Evolutionary conservation across 2,797 vertebrate species (phyloP).

Genomic region (Enteromius paludinosus): DNA sequence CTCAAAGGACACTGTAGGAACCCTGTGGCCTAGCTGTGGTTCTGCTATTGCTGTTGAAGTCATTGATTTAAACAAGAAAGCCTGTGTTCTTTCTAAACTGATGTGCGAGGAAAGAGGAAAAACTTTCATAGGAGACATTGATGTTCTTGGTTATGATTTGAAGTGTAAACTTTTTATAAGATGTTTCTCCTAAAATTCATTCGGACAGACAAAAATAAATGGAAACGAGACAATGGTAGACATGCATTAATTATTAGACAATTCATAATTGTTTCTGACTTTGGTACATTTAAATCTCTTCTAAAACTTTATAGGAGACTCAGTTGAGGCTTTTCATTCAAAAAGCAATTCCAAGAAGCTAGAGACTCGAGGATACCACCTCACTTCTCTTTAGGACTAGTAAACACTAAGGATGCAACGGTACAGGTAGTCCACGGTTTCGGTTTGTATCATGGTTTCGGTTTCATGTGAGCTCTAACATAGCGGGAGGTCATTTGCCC

Average conservation of each 20-base stretch:
- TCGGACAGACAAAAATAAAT: background rate
- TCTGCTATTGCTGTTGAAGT: background rate
- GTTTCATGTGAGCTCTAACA: too few relatives aligned
- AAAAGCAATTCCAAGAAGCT: background rate
- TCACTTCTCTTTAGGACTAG: too few relatives aligned
- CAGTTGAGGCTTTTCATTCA: background rate
- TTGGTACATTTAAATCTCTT: background rate
- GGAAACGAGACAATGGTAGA: background rate
- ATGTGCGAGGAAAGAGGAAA: background rate
- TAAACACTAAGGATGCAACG: too few relatives aligned
- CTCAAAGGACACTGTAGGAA: slow-evolving; percentile 11
- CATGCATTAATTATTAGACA: background rate
- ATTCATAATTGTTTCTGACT: background rate
- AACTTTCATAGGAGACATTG: background rate
- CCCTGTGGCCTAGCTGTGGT: background rate
- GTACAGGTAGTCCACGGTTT: too few relatives aligned
- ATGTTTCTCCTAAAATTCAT: background rate
- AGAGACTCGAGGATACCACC: background rate
- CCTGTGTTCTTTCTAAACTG: slow-evolving; percentile 5
- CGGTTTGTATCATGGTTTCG: too few relatives aligned
- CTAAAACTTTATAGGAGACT: background rate
- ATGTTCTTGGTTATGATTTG: background rate
- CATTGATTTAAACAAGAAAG: background rate
- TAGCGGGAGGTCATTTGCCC: too few relatives aligned
- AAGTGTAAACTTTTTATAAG: background rate